Evolutionary conservation across 2,113 vertebrate species (phyloP), one percentile per base, ranked within the genome.

Genomic region (Calidris pygmaea): DNA sequence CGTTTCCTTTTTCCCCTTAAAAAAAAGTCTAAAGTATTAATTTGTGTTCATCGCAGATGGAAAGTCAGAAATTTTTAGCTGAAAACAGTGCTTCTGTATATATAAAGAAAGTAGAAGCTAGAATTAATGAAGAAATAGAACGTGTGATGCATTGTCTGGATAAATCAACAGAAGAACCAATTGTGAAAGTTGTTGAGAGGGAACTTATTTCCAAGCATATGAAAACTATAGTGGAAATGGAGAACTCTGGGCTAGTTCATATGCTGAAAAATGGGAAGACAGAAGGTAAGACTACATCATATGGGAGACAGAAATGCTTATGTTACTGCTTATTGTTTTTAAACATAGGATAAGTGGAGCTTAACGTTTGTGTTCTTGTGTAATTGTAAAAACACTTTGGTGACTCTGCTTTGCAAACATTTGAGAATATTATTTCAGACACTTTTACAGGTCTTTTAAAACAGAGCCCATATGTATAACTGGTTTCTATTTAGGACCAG

Each of bases 191-290:
- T 95, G 99, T 99, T 93, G 99, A 99, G 96, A 97, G 99, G 41
- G 99, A 99, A 82, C 99, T 99, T 91, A 99, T 99, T 97, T 99
- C 99, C 77, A 99, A 99, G 96, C 99, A 99, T 96, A 99, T 99
- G 99, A 99, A 99, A 97, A 99, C 99, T 47, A 99, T 99, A 55
- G 99, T 99, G 93, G 99, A 99, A 98, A 99, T 99, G 99, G 99
- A 99, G 96, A 99, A 99, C 97, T 99, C 99, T 20, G 99, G 99
- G 30, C 98, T 99, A 68, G 99, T 99, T 77, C 99, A 99, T 97
- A 99, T 99, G 99, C 98, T 99, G 87, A 99, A 99, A 97, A 99
- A 99, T 29, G 99, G 99, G 84, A 99, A 99, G 97, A 99, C 99
- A 62, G 99, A 99, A 98, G 99, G 99, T 99, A 97, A 94, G 96